Evolutionary conservation across 2,113 vertebrate genomes (phyloP), one percentile per base, ranked within the genome.

Genomic region (Lamprotornis superbus): DNA sequence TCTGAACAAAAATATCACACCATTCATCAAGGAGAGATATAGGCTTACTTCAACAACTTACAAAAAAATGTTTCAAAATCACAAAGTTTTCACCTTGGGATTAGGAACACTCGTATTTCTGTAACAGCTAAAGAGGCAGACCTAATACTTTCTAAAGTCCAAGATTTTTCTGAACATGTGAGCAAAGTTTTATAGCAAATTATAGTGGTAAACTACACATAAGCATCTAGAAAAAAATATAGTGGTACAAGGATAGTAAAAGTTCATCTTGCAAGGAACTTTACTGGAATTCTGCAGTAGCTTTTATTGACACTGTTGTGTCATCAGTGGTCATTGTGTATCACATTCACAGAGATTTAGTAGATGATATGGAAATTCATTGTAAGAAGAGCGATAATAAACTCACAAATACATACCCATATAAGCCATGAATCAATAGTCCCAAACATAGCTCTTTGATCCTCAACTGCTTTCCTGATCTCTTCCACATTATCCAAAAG

Each of bases 361-460:
- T 74, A 35, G 11, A 27, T 14, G 17, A 63, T 8, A 65, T 3
- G 9, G 31, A 68, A 56, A 39, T 61, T 28, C 1, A 25, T 14
- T 89, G 68, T 28, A 18, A 56, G n/a, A 77, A 49, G 16, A 64
- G 21, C 33, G 40, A 20, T 12, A 57, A 60, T 33, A 87, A 75
- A 83, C 39, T 60, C 59, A 86, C 20, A 49, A 46, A 82, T 90
- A 98, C 98, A 77, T 97, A 99, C 99, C 99, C 99, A 99, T 97
- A 99, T 99, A 82, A 99, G 98, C 99, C 99, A 99, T 67, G 99
- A 99, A 97, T 99, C 99, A 95, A 99, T 95, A 2, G 99, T 99
- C 5, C 99, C 99, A 71, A 99, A 99, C 97, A 99, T 93, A 61
- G 99, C 99, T 50, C 98, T 97, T 23, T 93, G 93, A 15, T 98